Evolutionary conservation across 2,797 vertebrate species (phyloP).

Genomic region (Helicolenus hilgendorfi): DNA sequence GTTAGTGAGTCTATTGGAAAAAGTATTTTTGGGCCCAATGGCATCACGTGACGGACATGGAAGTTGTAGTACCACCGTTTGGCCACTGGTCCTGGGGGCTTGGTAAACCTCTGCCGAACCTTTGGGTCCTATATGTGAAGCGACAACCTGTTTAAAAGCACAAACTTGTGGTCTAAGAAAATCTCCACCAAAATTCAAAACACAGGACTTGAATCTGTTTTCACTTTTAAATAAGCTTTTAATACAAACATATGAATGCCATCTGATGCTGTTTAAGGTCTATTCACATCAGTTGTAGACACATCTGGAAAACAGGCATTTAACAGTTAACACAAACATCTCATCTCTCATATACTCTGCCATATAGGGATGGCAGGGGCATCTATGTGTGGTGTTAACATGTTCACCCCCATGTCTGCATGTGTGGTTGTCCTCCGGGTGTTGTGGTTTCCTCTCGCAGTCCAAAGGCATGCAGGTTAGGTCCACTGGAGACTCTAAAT

Average conservation of each 20-base stretch:
- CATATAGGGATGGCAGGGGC: neutral
- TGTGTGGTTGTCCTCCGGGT: conserved; percentile 9
- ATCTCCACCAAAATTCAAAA: neutral
- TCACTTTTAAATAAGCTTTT: neutral
- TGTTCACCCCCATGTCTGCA: neutral
- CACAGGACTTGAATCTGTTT: neutral
- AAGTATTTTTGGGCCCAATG: neutral
- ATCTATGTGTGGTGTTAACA: neutral
- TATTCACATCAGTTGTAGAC: neutral
- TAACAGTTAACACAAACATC: neutral
- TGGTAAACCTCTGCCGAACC: neutral
- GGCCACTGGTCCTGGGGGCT: neutral
- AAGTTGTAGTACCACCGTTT: neutral
- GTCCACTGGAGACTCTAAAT: conserved; percentile 44
- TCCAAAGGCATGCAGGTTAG: conserved; percentile 13
- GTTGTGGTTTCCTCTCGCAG: conserved; percentile 19
- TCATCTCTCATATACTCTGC: neutral
- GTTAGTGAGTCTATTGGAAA: neutral
- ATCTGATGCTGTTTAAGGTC: neutral
- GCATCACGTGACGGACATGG: neutral
- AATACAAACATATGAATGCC: neutral
- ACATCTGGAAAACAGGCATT: neutral
- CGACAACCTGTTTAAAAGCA: conserved; percentile 11
- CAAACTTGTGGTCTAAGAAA: neutral
- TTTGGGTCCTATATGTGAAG: neutral